phyloP scores from a whole-genome alignment of 1,140 invertebrate species.

The Triops cancriformis region DNA sequence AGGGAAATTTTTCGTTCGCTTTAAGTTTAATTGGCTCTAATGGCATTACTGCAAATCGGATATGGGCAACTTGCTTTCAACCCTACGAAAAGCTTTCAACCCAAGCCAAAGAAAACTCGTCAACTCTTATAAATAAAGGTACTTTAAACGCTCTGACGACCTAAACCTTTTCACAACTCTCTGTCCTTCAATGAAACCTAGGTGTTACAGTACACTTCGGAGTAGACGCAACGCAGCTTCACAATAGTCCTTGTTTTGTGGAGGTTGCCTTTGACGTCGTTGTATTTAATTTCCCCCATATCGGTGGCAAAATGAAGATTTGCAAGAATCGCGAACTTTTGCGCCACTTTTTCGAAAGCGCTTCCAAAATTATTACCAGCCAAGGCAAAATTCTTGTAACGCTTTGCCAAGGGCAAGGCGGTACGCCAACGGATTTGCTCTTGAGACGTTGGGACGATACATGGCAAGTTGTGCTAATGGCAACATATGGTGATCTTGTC shows the following conservation, averaged over 20 bases:
- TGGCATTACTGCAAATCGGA: not conserved
- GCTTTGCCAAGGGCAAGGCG: slow-evolving; percentile 54
- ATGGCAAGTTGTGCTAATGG: slow-evolving; percentile 55
- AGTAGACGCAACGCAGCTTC: slow-evolving; percentile 46
- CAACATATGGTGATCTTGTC: slow-evolving; percentile 45
- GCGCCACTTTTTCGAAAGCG: slow-evolving; percentile 47
- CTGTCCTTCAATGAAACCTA: slow-evolving; percentile 32
- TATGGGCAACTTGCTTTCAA: slow-evolving; percentile 24
- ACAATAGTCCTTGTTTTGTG: slow-evolving; percentile 34
- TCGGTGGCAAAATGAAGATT: slow-evolving; percentile 55
- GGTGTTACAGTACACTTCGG: slow-evolving; percentile 43
- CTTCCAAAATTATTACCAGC: slow-evolving; percentile 36
- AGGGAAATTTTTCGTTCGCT: slow-evolving; percentile 52
- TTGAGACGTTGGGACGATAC: slow-evolving; percentile 49
- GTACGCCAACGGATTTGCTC: slow-evolving; percentile 45
- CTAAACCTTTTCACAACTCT: not conserved
- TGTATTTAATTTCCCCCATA: slow-evolving; percentile 56
- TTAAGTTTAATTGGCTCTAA: slow-evolving; percentile 38
- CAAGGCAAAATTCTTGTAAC: slow-evolving; percentile 46
- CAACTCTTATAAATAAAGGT: slow-evolving; percentile 16
- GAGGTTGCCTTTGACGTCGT: slow-evolving; percentile 43
- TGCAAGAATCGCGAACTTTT: slow-evolving; percentile 50
- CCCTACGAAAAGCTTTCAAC: not conserved
- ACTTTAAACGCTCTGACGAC: not conserved
- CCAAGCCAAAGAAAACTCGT: not conserved